Evolutionary conservation across 92 coral and sea anemone genomes (phyloP).

Genomic region (Zoanthus sansibaricus): DNA sequence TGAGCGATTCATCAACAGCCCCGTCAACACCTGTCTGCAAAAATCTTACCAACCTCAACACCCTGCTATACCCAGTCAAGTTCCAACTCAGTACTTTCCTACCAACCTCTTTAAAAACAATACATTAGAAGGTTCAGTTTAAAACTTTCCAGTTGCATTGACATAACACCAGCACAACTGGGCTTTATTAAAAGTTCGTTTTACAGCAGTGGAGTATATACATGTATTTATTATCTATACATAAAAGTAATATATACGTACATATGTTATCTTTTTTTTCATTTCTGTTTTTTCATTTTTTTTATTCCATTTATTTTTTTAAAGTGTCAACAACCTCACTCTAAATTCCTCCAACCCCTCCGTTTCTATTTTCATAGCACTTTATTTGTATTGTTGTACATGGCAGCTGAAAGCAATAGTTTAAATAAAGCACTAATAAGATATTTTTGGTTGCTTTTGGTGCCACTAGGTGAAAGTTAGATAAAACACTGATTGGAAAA

Average conservation of each 20-base stretch:
- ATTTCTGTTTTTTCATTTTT: too few species aligned
- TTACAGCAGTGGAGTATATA: not conserved
- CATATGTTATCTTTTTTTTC: too few species aligned
- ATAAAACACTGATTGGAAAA: too few species aligned
- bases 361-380: not conserved
- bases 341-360: not conserved
- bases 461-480: too few species aligned
- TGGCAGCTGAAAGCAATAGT: not conserved
- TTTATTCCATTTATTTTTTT: not conserved
- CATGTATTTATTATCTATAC: too few species aligned
- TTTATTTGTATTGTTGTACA: not conserved
- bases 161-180: constrained; percentile 17
- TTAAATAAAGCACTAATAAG: not conserved
- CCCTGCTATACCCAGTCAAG: constrained; percentile 10
- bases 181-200: constrained; percentile 8
- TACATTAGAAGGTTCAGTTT: not conserved
- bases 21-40: not conserved
- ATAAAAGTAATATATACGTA: too few species aligned
- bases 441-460: too few species aligned
- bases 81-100: not conserved
- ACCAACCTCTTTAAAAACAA: not conserved
- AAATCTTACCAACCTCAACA: not conserved
- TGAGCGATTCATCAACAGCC: not conserved
- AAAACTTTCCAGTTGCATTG: constrained; percentile 6
- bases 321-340: not conserved